A percentile compares a stretch with the other conserved stretches of the same genome.
phyloP scores from a whole-genome alignment of 2,797 vertebrate genomes.

The Spatula clypeata region DNA sequence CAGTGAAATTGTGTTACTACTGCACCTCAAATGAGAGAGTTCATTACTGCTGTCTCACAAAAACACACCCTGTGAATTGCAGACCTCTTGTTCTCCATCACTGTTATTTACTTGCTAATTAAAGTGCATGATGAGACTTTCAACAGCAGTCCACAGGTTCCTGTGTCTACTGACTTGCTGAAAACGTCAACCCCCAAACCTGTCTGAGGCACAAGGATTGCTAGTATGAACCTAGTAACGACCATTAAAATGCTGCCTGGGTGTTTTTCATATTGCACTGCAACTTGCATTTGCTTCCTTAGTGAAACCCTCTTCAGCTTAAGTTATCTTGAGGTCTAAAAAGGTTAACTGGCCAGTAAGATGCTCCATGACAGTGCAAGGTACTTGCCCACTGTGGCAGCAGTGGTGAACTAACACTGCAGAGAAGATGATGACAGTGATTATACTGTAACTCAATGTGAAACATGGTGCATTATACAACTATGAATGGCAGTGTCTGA shows the following conservation, averaged over 20 bases:
- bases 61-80: not conserved
- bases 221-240: not conserved
- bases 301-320: not conserved
- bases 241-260: not conserved
- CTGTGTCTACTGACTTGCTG: not conserved
- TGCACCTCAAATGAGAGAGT: not conserved
- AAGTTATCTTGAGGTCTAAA: not conserved
- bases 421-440: not conserved
- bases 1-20: not conserved
- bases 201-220: not conserved
- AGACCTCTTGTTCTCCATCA: not conserved
- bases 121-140: conserved; percentile 14
- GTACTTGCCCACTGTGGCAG: not conserved
- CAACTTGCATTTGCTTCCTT: not conserved
- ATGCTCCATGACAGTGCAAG: not conserved
- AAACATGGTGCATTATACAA: not conserved
- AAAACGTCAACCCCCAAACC: not conserved
- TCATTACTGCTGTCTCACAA: not conserved
- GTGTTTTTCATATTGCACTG: not conserved
- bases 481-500: not conserved
- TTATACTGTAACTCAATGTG: not conserved
- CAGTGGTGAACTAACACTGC: not conserved
- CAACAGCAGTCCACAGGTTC: not conserved
- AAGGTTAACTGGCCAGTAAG: not conserved
- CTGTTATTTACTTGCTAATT: conserved; percentile 26